Evolutionary conservation across 2,888 invertebrate genomes (phyloP).

Genomic region (Hypsopygia costalis): DNA sequence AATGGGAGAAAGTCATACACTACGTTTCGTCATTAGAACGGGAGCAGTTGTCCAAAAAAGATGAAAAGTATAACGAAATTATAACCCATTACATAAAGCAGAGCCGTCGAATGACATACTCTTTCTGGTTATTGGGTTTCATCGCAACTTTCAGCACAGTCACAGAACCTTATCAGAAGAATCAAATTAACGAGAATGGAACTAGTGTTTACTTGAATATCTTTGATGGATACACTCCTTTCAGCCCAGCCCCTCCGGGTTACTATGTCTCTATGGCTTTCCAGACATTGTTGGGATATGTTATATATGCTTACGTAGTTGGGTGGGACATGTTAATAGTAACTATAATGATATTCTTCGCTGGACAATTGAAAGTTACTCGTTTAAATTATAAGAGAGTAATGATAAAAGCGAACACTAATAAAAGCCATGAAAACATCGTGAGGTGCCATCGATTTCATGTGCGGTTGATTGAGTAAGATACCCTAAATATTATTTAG

Average conservation of each 20-base stretch:
- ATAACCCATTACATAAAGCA: slow-evolving; percentile 36
- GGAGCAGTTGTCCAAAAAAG: slow-evolving; percentile 28
- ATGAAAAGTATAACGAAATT: slow-evolving; percentile 23
- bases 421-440: slow-evolving; percentile 38
- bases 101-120: slow-evolving; percentile 43
- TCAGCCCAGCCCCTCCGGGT: slow-evolving; percentile 39
- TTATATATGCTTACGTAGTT: slow-evolving; percentile 45
- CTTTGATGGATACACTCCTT: slow-evolving; percentile 52
- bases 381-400: slow-evolving; percentile 32
- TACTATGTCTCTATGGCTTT: slow-evolving; percentile 48
- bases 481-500: too few species aligned
- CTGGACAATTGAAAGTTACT: slow-evolving; percentile 49
- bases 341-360: slow-evolving; percentile 55
- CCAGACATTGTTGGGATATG: slow-evolving; percentile 43
- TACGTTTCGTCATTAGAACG: slow-evolving; percentile 44
- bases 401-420: slow-evolving; percentile 21
- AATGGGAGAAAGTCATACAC: slow-evolving; percentile 42
- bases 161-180: slow-evolving; percentile 47
- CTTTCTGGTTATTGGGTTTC: slow-evolving; percentile 45
- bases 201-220: slow-evolving; percentile 42
- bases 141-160: slow-evolving; percentile 47
- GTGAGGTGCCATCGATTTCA: slow-evolving; percentile 43
- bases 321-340: slow-evolving; percentile 53
- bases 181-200: slow-evolving; percentile 36
- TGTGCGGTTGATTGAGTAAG: slow-evolving; percentile 24